Conservation (phyloP, 2,797 vertebrate genomes). For the Hyperoplus lanceolatus region DNA sequence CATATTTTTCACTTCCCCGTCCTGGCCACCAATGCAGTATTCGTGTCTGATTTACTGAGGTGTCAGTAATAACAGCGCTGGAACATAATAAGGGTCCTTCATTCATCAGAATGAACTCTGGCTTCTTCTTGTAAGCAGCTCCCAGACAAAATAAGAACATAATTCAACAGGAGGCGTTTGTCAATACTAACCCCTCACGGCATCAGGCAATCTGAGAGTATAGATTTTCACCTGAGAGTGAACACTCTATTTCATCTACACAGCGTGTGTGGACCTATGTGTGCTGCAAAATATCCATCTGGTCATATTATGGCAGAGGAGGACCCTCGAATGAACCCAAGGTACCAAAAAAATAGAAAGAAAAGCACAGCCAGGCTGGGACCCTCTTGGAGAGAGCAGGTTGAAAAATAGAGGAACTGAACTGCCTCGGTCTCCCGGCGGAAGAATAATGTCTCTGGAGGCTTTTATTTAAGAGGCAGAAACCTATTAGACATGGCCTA, state of each 20-base stretch:
- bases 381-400: not conserved
- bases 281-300: constrained; percentile 52
- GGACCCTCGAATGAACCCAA: constrained; percentile 33
- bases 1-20: constrained; percentile 14
- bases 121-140: constrained; percentile 27
- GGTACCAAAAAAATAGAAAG: constrained; percentile 25
- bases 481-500: constrained; percentile 8
- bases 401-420: constrained; percentile 14
- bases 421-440: not conserved
- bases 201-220: constrained; percentile 15
- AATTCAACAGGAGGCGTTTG: constrained; percentile 47
- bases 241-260: constrained; percentile 19
- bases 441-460: not conserved
- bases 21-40: not conserved
- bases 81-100: constrained; percentile 23
- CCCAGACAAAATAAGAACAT: constrained; percentile 29
- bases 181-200: constrained; percentile 34
- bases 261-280: constrained; percentile 15
- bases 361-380: constrained; percentile 11
- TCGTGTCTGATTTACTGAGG: constrained; percentile 40
- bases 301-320: constrained; percentile 35
- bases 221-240: constrained; percentile 53
- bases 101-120: constrained; percentile 47
- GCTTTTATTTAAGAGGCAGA: constrained; percentile 14
- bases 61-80: constrained; percentile 19